Evolutionary conservation across 2,797 vertebrate genomes (phyloP), one percentile per base, ranked within the genome.

Genomic region (Epinephelus malabaricus): DNA sequence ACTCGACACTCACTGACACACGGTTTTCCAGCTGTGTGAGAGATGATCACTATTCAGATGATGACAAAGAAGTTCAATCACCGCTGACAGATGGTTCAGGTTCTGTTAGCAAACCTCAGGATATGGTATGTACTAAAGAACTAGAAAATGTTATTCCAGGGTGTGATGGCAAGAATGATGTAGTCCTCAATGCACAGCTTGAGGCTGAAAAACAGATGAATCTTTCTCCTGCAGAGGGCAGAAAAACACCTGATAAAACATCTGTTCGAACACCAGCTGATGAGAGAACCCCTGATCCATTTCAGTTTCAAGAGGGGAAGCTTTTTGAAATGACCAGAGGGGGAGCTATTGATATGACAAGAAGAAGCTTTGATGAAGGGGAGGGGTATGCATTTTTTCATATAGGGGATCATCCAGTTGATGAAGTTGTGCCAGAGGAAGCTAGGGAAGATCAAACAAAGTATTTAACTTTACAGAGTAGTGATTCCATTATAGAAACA

Each of bases 321-420:
- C 90, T 99, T 34, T 99, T 99, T 94, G 98, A 99, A 94, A 99
- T 99, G 98, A 99, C 98, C 47, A 96, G 98, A 87, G 98, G 98
- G 58, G 98, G 98, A 13, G 98, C 98, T 70, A 97, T 99, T 90
- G 98, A 99, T 87, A 97, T 99, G 97, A 98, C 97, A 81, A 97
- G 96, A 94, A 95, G 96, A 67, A 96, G 92, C 76, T 95, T 96
- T 78, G 95, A 95, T 43, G 97, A 98, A 19, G 84, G 49, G n/a
- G 91, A 97, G 91, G 94, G 88, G 49, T 96, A 96, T 89, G 95
- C 94, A 46, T 98, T 99, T 93, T 98, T 97, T 86, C 97, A 97
- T 80, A 92, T 97, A 34, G 96, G 93, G 77, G 95, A 96, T 63
- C 92, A 92, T 81, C 76, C 78, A 50, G 69, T 88, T 71, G 90